These are phyloP conservation scores for Mimumesa dahlbomi DNA, from an alignment of 2,888 invertebrate genomes.

Conservation along the genomic window DNA sequence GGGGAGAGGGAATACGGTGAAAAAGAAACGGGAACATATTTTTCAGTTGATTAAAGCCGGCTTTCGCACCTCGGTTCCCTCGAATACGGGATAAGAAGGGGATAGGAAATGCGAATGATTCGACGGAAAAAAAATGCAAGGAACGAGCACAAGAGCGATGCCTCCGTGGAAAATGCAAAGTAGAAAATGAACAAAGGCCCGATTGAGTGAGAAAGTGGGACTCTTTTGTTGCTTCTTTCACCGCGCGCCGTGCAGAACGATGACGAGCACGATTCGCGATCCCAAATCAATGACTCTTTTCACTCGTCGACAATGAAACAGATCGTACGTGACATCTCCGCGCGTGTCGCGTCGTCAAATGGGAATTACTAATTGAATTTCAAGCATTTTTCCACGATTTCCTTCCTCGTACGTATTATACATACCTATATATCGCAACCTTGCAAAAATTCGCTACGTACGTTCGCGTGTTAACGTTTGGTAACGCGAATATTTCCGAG, in stretches of 20 bases:
- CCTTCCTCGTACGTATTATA: too few species aligned
- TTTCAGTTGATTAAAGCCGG: neutral
- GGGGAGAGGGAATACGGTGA: too few species aligned
- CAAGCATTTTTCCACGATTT: too few species aligned
- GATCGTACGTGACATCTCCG: too few species aligned
- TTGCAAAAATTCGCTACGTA: too few species aligned
- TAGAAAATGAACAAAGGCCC: conserved; percentile 1
- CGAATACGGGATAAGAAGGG: neutral
- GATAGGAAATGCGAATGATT: neutral
- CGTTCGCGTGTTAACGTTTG: neutral
- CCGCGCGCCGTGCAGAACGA: conserved; percentile 4
- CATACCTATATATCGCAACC: too few species aligned
- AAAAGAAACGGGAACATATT: neutral
- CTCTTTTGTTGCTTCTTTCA: conserved; percentile 6
- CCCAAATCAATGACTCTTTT: conserved; percentile 28
- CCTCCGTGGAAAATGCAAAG: neutral
- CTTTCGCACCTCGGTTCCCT: neutral
- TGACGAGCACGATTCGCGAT: conserved; percentile 8
- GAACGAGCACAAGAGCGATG: neutral
- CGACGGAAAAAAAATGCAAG: neutral
- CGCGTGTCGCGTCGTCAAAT: too few species aligned
- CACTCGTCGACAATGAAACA: too few species aligned
- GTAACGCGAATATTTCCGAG: neutral
- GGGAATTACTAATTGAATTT: too few species aligned
- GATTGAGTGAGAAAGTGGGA: conserved; percentile 6